Conservation (phyloP, 2,113 vertebrate genomes). For the Rattus norvegicus region DNA sequence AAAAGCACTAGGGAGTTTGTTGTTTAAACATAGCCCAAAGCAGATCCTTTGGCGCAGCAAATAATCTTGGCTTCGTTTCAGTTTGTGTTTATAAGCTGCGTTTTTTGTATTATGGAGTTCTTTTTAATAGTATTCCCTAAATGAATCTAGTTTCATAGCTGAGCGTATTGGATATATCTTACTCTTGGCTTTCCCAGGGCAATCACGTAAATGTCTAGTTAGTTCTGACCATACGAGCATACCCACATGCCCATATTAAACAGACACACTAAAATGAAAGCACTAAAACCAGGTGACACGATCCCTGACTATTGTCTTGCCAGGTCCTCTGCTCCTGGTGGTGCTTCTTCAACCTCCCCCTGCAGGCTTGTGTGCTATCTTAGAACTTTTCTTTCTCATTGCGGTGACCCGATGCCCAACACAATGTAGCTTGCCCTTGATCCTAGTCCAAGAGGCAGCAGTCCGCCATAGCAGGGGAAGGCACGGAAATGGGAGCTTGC, state of each 20-base stretch:
- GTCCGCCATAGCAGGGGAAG: not conserved
- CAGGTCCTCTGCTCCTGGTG: not conserved
- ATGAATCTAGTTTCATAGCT: slow-evolving; percentile 56
- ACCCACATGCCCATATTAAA: not conserved
- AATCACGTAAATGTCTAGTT: not conserved
- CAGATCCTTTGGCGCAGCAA: slow-evolving; percentile 59
- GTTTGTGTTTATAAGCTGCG: slow-evolving; percentile 51
- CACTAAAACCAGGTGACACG: not conserved
- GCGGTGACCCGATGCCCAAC: not conserved
- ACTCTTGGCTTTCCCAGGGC: slow-evolving; percentile 20
- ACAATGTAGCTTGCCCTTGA: not conserved
- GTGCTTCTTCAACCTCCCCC: not conserved
- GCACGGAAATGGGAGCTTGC: not conserved
- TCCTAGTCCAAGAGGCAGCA: not conserved
- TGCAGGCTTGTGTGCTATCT: not conserved
- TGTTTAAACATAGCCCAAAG: slow-evolving; percentile 70
- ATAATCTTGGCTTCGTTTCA: slow-evolving; percentile 61
- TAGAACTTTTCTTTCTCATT: not conserved
- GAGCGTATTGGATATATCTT: not conserved
- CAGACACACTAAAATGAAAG: not conserved
- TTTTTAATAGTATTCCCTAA: slow-evolving; percentile 43
- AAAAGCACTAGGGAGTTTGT: slow-evolving; percentile 64
- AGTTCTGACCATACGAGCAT: not conserved
- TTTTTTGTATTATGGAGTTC: slow-evolving; percentile 21
- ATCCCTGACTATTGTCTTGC: not conserved